Percentiles rank a stretch among this genome's conserved stretches.
Evolutionary conservation across 2,888 invertebrate species (phyloP).

Genomic region (Oscheius sp.): DNA sequence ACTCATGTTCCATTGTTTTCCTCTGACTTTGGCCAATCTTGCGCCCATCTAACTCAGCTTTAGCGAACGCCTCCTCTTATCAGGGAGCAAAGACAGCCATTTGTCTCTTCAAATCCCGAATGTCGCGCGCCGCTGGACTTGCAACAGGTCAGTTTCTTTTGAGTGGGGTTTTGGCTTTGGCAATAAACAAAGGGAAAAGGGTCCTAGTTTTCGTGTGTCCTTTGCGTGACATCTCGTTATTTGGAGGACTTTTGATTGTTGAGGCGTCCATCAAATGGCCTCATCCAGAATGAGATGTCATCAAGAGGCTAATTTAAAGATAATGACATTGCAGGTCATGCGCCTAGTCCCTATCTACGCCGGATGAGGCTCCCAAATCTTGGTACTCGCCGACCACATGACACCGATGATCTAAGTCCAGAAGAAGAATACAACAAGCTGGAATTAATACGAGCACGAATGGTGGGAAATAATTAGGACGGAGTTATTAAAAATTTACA

Average conservation of each 20-base stretch:
- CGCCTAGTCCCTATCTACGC: constrained; percentile 45
- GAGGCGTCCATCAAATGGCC: constrained; percentile 3
- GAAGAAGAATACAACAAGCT: constrained; percentile 34
- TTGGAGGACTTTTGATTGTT: constrained; percentile 24
- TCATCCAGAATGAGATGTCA: constrained; percentile 1
- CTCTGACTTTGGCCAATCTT: constrained; percentile 16
- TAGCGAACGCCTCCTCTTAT: constrained; percentile 26
- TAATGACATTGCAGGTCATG: constrained; percentile 37
- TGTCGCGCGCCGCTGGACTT: constrained; percentile 28
- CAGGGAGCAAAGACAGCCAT: constrained; percentile 27
- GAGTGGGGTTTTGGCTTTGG: background rate
- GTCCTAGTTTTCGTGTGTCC: background rate
- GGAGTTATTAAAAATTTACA: background rate
- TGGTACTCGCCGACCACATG: constrained; percentile 36
- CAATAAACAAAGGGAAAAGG: background rate
- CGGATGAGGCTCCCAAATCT: constrained; percentile 43
- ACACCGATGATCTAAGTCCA: constrained; percentile 26
- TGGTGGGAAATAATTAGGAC: constrained; percentile 1
- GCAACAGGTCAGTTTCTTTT: constrained; percentile 24
- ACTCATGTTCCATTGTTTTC: constrained; percentile 5
- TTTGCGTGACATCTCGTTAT: constrained; percentile 22
- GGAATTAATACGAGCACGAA: constrained; percentile 26
- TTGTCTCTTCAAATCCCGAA: constrained; percentile 28
- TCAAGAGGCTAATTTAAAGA: background rate
- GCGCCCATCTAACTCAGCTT: constrained; percentile 24